phyloP scores from a whole-genome alignment of 1,140 invertebrate species.

The Anthonomus grandis region DNA sequence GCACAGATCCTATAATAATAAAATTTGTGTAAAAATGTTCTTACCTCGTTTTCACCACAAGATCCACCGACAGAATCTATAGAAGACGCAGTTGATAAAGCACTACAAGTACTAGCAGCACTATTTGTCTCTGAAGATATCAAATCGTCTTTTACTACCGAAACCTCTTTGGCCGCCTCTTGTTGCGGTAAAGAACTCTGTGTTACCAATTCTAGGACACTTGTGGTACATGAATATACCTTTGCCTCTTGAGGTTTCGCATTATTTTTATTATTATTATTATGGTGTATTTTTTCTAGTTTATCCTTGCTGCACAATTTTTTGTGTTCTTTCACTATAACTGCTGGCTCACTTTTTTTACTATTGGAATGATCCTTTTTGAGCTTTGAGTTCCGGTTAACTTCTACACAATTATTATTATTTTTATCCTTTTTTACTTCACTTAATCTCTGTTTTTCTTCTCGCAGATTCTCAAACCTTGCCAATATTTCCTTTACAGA shows the following conservation, averaged over 20 bases:
- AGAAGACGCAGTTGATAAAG: not conserved
- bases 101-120: slow-evolving; percentile 9
- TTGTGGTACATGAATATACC: slow-evolving; percentile 5
- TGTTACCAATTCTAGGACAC: slow-evolving; percentile 6
- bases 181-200: no score
- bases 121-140: not conserved
- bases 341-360: not conserved
- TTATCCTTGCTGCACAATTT: slow-evolving; percentile 3
- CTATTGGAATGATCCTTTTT: not conserved
- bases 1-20: no score
- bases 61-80: not conserved
- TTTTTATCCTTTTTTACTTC: slow-evolving; percentile 26
- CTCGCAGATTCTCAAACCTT: slow-evolving; percentile 67
- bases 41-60: not conserved
- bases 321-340: slow-evolving; percentile 8
- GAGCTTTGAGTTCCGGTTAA: slow-evolving; percentile 10
- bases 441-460: slow-evolving; percentile 31
- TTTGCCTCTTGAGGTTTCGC: slow-evolving; percentile 4
- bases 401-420: slow-evolving; percentile 13
- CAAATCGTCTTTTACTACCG: not conserved
- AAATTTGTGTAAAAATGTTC: no score
- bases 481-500: slow-evolving; percentile 77
- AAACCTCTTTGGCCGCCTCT: no score
- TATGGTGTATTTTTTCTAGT: no score
- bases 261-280: no score